These are phyloP conservation scores for Drosophila gaucha DNA, from an alignment of 2,888 invertebrate species.

Conservation along the genomic window DNA sequence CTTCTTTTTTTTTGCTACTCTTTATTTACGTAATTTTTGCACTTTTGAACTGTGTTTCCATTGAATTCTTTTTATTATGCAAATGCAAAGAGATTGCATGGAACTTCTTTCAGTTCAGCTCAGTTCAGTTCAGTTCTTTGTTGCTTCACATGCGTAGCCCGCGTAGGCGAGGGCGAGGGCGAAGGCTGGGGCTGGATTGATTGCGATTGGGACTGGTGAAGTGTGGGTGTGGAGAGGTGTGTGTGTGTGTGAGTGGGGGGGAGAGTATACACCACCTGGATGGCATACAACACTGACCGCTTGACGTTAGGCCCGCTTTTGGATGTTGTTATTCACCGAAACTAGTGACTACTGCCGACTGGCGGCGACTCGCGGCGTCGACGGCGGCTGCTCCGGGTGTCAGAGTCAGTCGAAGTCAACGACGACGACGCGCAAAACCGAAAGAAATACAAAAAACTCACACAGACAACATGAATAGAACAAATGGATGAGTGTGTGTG, in stretches of 20 bases:
- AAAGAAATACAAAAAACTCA: constrained; percentile 43
- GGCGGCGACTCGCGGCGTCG: constrained; percentile 26
- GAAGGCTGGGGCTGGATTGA: background rate
- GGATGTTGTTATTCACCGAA: constrained; percentile 56
- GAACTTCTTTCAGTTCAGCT: constrained; percentile 16
- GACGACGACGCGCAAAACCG: constrained; percentile 52
- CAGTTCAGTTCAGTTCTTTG: constrained; percentile 20
- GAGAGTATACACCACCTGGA: constrained; percentile 19
- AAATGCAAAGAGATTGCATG: constrained; percentile 31
- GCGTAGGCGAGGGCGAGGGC: background rate
- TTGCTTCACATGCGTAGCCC: constrained; percentile 15
- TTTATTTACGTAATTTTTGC: constrained; percentile 43
- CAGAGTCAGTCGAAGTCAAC: constrained; percentile 51
- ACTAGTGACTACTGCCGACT: constrained; percentile 54
- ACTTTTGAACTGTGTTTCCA: constrained; percentile 37
- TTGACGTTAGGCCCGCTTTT: constrained; percentile 38
- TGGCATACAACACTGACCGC: constrained; percentile 26
- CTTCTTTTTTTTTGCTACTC: background rate
- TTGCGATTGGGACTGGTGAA: background rate
- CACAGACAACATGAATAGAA: constrained; percentile 27
- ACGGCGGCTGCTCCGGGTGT: constrained; percentile 25
- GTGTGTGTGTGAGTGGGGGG: background rate
- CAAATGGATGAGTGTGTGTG: constrained; percentile 5
- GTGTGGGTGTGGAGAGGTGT: background rate
- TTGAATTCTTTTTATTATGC: constrained; percentile 34